phyloP scores from a whole-genome alignment of 1,140 invertebrate species.

The Apis cerana region DNA sequence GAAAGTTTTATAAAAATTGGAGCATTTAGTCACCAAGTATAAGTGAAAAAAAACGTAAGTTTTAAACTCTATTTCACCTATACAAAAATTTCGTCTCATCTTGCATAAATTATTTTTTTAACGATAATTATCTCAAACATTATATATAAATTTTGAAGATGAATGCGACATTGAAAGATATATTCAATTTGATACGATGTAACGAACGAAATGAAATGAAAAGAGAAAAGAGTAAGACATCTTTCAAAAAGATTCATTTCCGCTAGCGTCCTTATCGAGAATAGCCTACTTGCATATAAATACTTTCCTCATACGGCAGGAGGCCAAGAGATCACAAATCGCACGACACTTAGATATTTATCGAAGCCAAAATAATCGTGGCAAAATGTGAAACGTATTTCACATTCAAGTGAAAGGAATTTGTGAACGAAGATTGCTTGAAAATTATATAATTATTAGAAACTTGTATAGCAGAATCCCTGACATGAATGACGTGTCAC shows the following conservation, averaged over 20 bases:
- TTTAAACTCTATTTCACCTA: background rate
- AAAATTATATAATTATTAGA: background rate
- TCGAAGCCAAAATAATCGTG: background rate
- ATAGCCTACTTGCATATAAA: background rate
- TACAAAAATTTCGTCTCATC: too few species aligned
- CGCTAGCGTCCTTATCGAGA: background rate
- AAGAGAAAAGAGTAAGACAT: background rate
- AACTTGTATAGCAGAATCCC: background rate
- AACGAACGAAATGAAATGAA: too few species aligned
- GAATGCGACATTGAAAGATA: too few species aligned
- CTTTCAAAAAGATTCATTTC: background rate
- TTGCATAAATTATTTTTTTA: too few species aligned
- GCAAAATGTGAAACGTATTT: background rate
- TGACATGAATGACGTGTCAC: background rate
- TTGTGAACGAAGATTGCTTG: background rate
- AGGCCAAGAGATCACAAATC: background rate
- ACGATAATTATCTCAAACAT: too few species aligned
- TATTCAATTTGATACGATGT: too few species aligned
- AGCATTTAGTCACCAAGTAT: background rate
- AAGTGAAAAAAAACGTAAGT: background rate
- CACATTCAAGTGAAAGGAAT: background rate
- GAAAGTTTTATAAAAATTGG: conserved; percentile 9
- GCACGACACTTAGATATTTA: background rate
- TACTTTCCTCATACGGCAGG: background rate
- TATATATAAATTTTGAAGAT: too few species aligned